These are phyloP conservation scores for Orbicella faveolata DNA, from an alignment of 64 coral and sea anemone genomes.

Conservation along the genomic window DNA sequence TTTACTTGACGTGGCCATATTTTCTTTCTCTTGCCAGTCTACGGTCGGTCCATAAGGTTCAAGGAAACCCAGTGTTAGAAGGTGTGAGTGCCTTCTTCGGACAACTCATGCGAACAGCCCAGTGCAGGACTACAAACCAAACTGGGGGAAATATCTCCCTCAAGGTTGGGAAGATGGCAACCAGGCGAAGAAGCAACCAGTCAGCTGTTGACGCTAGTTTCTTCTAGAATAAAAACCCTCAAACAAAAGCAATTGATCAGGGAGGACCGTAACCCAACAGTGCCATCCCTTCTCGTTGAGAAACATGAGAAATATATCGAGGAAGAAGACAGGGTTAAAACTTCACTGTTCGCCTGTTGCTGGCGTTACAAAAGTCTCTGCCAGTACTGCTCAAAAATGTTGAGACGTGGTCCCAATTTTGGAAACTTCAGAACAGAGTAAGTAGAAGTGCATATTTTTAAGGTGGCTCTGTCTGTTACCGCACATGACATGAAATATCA, in stretches of 20 bases:
- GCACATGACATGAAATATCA: too few species aligned
- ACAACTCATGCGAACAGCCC: neutral
- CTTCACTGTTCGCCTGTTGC: neutral
- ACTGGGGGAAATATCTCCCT: neutral
- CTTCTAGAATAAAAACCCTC: slow-evolving; percentile 2
- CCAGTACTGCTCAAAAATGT: neutral
- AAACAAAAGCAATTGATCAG: neutral
- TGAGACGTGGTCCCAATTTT: neutral
- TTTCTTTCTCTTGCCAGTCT: slow-evolving; percentile 11
- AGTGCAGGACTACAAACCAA: neutral
- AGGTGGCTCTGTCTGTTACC: too few species aligned
- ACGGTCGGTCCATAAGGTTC: neutral
- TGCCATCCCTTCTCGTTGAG: neutral
- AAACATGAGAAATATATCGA: neutral
- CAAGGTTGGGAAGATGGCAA: slow-evolving; percentile 21
- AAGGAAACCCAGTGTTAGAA: slow-evolving; percentile 28
- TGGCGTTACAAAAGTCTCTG: slow-evolving; percentile 22
- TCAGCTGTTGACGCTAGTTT: slow-evolving; percentile 13
- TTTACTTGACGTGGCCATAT: slow-evolving; percentile 30
- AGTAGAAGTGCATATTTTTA: too few species aligned
- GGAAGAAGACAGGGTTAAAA: slow-evolving; percentile 5
- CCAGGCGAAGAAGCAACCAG: neutral
- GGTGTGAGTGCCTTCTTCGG: slow-evolving; percentile 33
- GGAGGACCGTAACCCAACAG: neutral
- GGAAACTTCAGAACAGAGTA: slow-evolving; percentile 1